Evolutionary conservation across 1,140 invertebrate species (phyloP).

Genomic region (Lethrus apterus): DNA sequence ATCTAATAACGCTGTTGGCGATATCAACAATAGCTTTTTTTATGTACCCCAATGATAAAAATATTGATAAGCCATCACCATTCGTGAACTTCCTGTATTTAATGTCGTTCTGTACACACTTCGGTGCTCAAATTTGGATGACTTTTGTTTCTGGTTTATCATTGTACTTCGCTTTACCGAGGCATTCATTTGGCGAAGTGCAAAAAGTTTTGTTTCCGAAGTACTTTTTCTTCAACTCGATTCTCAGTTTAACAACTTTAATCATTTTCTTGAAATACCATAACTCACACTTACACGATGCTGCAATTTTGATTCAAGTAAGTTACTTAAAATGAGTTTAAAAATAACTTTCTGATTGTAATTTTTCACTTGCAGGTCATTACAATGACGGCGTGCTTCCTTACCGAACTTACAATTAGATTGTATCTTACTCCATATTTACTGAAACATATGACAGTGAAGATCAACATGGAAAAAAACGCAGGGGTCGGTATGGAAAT

Average conservation of each 20-base stretch:
- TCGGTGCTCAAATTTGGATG: constrained; percentile 83
- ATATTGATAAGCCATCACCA: constrained; percentile 38
- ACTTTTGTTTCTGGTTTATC: constrained; percentile 78
- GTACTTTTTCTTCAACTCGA: constrained; percentile 71
- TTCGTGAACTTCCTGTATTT: constrained; percentile 58
- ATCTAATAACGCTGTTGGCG: constrained; percentile 58
- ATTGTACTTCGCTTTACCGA: constrained; percentile 71
- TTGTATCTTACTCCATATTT: constrained; percentile 61
- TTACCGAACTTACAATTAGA: constrained; percentile 59
- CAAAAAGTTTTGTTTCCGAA: constrained; percentile 79
- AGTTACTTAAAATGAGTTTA: too few species aligned
- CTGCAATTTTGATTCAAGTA: constrained; percentile 33
- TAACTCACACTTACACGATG: constrained; percentile 22
- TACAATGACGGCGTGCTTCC: constrained; percentile 58
- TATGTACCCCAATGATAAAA: constrained; percentile 45
- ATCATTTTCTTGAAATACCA: constrained; percentile 39
- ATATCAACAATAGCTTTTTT: constrained; percentile 55
- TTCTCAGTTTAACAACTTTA: constrained; percentile 64
- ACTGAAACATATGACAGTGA: constrained; percentile 56
- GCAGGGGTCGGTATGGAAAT: constrained; percentile 66
- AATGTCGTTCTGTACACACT: constrained; percentile 63
- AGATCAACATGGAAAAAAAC: constrained; percentile 59
- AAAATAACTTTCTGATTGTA: constrained; percentile 26
- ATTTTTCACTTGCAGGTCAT: constrained; percentile 50
- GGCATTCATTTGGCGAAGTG: constrained; percentile 74